Conservation (phyloP, 2,797 vertebrate genomes). For the Tokudaia tokunoshimensis region DNA sequence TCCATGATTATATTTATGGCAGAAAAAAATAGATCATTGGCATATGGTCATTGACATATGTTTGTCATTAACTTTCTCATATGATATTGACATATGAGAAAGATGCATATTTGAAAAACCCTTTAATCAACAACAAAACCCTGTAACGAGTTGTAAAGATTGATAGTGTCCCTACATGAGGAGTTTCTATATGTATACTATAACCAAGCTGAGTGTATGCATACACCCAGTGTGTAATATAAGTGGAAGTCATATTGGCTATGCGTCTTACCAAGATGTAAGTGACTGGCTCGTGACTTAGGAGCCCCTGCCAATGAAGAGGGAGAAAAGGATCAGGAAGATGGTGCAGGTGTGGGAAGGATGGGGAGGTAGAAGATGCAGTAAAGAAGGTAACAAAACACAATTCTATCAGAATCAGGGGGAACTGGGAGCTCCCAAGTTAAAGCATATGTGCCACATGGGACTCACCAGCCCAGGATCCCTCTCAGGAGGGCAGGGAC, state of each 20-base stretch:
- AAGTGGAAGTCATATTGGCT: neutral
- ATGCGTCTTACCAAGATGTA: neutral
- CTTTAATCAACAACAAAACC: neutral
- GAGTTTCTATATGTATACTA: neutral
- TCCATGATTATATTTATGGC: neutral
- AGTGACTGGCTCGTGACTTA: neutral
- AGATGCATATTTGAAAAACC: neutral
- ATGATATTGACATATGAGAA: neutral
- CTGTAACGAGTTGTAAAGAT: neutral
- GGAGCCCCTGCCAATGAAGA: neutral
- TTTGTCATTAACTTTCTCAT: too few relatives aligned
- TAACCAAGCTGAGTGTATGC: neutral
- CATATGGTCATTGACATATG: too few relatives aligned
- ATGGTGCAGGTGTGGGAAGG: neutral
- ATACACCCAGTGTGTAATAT: neutral
- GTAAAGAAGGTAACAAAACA: neutral
- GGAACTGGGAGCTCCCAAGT: neutral
- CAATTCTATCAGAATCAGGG: neutral
- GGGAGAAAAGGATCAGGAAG: neutral
- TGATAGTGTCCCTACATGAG: neutral
- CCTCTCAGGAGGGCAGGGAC: neutral
- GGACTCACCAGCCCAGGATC: neutral
- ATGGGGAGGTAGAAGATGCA: neutral
- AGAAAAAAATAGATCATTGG: too few relatives aligned
- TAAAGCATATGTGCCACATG: accelerated